Conservation (phyloP, 2,797 vertebrate species). For the Clarias pachynema region DNA sequence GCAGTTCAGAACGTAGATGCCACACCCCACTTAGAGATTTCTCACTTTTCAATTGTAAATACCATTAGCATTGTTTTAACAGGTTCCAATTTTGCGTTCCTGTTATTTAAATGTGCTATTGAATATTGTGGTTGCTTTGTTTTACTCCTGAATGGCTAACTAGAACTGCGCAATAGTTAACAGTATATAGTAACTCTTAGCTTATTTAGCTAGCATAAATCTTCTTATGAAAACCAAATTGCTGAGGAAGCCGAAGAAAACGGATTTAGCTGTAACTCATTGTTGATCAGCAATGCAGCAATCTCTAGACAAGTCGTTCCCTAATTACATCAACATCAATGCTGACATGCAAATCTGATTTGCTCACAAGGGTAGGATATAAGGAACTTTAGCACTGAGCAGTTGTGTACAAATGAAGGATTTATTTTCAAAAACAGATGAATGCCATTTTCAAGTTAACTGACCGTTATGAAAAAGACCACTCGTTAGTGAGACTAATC, state of each 20-base stretch:
- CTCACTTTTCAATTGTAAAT: neutral
- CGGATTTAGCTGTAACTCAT: neutral
- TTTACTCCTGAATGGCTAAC: neutral
- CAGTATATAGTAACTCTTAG: neutral
- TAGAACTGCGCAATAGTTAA: neutral
- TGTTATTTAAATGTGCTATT: neutral
- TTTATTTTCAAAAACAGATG: too few relatives aligned
- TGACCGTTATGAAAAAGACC: too few relatives aligned
- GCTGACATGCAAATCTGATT: conserved; percentile 32
- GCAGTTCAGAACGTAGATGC: neutral
- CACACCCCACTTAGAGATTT: neutral
- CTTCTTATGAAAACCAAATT: neutral
- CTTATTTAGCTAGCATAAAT: neutral
- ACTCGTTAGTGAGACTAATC: too few relatives aligned
- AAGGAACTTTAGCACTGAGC: neutral
- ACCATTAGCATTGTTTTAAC: neutral
- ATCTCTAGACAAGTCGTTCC: neutral
- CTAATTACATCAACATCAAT: conserved; percentile 13
- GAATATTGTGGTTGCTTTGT: neutral
- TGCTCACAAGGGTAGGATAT: conserved; percentile 4
- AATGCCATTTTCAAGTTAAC: too few relatives aligned
- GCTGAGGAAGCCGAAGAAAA: conserved; percentile 6
- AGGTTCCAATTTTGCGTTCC: neutral
- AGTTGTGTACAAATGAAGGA: neutral
- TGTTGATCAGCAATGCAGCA: too few relatives aligned